phyloP scores from a whole-genome alignment of 2,888 invertebrate genomes.

The Pammene fasciana region DNA sequence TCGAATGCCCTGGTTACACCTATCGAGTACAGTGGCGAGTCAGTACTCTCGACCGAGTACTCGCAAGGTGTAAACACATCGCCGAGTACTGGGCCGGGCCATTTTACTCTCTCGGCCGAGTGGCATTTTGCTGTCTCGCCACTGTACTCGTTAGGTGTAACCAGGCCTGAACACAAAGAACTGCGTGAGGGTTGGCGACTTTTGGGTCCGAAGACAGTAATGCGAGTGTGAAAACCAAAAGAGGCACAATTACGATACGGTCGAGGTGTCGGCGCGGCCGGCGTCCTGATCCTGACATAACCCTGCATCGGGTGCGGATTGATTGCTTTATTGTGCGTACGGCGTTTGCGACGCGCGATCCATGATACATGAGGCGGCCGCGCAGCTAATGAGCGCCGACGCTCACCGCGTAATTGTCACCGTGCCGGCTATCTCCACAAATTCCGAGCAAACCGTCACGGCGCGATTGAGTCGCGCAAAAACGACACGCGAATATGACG shows the following conservation, averaged over 20 bases:
- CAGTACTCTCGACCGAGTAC: too few relatives aligned
- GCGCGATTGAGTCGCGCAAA: slow-evolving; percentile 67
- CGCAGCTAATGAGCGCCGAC: slow-evolving; percentile 72
- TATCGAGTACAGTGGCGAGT: too few relatives aligned
- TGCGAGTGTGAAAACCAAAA: slow-evolving; percentile 28
- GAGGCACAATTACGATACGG: slow-evolving; percentile 29
- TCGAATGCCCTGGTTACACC: too few relatives aligned
- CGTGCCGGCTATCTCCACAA: slow-evolving; percentile 57
- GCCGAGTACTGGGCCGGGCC: too few relatives aligned
- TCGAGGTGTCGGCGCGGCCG: slow-evolving; percentile 49
- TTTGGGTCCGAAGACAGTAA: slow-evolving; percentile 20
- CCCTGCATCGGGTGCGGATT: slow-evolving; percentile 62
- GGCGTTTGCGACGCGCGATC: slow-evolving; percentile 71
- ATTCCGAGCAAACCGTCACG: slow-evolving; percentile 55
- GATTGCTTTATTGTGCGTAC: slow-evolving; percentile 79
- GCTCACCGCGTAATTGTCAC: slow-evolving; percentile 71
- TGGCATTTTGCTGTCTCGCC: too few relatives aligned
- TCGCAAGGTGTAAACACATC: too few relatives aligned
- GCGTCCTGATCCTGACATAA: slow-evolving; percentile 45
- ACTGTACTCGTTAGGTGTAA: too few relatives aligned
- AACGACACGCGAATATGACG: slow-evolving; percentile 62
- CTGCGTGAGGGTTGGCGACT: background rate
- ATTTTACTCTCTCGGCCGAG: too few relatives aligned
- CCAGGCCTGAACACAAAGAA: too few relatives aligned
- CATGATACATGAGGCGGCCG: slow-evolving; percentile 78